Percentiles rank a stretch among this genome's conserved stretches.
phyloP scores from a whole-genome alignment of 2,113 vertebrate species.

The Steatornis caripensis region DNA sequence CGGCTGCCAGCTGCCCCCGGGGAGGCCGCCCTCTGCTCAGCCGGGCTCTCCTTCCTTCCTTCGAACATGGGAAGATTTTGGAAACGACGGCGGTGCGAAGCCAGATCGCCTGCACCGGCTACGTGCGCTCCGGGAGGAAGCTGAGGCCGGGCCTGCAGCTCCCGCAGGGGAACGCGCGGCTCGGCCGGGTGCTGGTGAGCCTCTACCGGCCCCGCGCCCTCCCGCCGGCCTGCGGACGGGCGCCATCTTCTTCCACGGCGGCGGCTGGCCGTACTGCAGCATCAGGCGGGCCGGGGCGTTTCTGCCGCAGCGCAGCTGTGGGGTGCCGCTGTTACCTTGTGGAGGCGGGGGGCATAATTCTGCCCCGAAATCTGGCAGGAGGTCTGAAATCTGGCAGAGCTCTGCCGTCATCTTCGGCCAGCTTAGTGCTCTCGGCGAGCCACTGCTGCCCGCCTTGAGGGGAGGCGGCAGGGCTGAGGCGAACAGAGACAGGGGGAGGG shows the following conservation, averaged over 20 bases:
- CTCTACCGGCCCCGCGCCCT: not conserved
- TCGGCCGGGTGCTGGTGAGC: not conserved
- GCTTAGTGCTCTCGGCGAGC: fast-evolving
- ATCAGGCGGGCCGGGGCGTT: too few relatives aligned
- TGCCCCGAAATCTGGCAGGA: not conserved
- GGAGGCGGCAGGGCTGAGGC: not conserved
- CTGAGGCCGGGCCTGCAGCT: not conserved
- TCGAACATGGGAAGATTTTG: not conserved
- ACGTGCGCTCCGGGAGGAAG: not conserved
- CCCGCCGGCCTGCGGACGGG: not conserved
- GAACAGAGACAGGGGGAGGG: not conserved
- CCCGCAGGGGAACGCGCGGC: not conserved
- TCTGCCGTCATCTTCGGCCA: not conserved
- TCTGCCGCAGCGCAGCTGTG: not conserved
- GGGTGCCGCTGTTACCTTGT: not conserved
- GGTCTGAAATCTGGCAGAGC: not conserved
- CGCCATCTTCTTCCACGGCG: not conserved
- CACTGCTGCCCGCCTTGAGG: not conserved
- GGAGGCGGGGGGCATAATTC: too few relatives aligned
- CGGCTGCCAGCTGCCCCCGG: not conserved
- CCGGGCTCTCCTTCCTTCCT: not conserved
- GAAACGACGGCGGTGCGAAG: not conserved
- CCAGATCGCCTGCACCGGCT: not conserved
- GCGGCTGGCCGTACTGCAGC: not conserved
- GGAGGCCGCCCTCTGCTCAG: not conserved